Evolutionary conservation across 2,888 invertebrate species (phyloP).

Genomic region (Alentia gelatinosa): DNA sequence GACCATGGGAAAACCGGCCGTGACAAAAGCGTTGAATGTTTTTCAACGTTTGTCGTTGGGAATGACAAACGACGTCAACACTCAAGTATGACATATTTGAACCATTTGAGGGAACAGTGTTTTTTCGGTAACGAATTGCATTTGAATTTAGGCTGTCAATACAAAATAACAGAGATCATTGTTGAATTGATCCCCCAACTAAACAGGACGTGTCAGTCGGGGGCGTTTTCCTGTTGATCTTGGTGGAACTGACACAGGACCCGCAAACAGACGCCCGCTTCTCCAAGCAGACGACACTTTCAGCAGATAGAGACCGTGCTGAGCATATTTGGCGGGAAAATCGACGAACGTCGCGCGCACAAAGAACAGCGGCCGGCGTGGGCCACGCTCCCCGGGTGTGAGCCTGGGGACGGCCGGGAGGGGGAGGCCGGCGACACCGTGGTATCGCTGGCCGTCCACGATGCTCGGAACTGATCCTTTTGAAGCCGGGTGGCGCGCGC

Average conservation of each 20-base stretch:
- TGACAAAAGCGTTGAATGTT: too few species aligned
- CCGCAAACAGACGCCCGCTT: not conserved
- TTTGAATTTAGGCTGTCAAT: not conserved
- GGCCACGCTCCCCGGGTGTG: too few species aligned
- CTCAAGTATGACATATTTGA: not conserved
- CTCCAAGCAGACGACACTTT: not conserved
- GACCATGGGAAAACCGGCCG: too few species aligned
- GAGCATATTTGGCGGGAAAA: not conserved
- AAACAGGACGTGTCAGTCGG: not conserved
- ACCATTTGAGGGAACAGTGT: too few species aligned
- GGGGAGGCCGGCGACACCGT: not conserved
- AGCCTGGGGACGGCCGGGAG: not conserved
- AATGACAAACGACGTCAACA: too few species aligned
- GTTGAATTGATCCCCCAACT: not conserved
- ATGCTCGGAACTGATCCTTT: not conserved
- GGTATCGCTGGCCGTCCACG: not conserved
- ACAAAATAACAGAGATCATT: not conserved
- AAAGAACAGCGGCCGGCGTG: not conserved
- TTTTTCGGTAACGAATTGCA: not conserved
- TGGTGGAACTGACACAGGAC: not conserved
- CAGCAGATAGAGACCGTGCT: not conserved
- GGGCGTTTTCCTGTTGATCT: not conserved
- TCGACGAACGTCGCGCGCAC: not conserved
- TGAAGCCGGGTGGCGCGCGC: not conserved
- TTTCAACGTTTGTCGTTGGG: too few species aligned